Conservation (phyloP, 2,888 invertebrate genomes). For the Chaetogeoica ovagalla region DNA sequence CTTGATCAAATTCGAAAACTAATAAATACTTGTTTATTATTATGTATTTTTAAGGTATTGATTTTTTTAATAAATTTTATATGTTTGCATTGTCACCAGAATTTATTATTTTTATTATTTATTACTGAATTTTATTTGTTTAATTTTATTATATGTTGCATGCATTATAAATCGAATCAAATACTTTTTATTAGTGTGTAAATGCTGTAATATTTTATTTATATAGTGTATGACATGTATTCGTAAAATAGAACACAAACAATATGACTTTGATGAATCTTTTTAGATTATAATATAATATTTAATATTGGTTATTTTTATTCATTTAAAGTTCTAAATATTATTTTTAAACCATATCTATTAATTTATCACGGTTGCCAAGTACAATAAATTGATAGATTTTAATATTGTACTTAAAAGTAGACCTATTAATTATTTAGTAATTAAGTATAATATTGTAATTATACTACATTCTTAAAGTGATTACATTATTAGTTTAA, state of each 20-base stretch:
- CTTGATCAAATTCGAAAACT: slow-evolving; percentile 25
- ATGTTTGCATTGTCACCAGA: slow-evolving; percentile 6
- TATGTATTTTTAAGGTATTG: slow-evolving; percentile 26
- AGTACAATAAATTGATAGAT: background rate
- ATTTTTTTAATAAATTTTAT: slow-evolving; percentile 16
- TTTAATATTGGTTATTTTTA: slow-evolving; percentile 16
- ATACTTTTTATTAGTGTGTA: slow-evolving; percentile 31
- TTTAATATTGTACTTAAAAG: background rate
- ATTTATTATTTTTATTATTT: slow-evolving; percentile 24
- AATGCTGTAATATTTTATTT: background rate
- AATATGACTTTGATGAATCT: slow-evolving; percentile 49
- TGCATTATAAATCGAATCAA: background rate
- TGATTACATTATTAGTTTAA: slow-evolving; percentile 10
- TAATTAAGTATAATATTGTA: background rate
- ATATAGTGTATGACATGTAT: slow-evolving; percentile 1
- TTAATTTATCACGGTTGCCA: background rate
- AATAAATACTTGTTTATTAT: slow-evolving; percentile 18
- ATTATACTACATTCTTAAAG: background rate
- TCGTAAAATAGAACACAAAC: slow-evolving; percentile 15
- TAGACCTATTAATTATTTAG: slow-evolving; percentile 3
- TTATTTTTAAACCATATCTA: background rate
- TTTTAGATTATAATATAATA: background rate
- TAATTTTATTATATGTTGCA: slow-evolving; percentile 21
- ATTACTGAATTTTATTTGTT: slow-evolving; percentile 27
- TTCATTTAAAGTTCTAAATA: background rate